phyloP scores from a whole-genome alignment of 53 echinoderm and acorn worm genomes.

The Arbacia lixula region DNA sequence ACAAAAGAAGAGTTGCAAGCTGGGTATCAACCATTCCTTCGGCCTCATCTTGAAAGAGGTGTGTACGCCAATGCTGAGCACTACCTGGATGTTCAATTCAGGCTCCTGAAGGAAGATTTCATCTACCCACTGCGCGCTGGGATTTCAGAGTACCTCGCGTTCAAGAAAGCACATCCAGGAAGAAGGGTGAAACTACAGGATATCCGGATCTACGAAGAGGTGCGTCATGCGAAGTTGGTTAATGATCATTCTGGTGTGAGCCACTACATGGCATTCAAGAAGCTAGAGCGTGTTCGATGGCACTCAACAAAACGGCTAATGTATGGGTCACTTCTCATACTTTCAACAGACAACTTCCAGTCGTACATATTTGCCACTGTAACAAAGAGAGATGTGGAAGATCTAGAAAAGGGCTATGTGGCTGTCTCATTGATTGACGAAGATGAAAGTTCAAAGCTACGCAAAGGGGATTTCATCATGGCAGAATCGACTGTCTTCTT shows the following conservation, averaged over 20 bases:
- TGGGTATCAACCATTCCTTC: slow-evolving; percentile 65
- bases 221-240: background rate
- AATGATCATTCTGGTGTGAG: slow-evolving; percentile 33
- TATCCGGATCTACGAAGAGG: slow-evolving; percentile 76
- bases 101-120: slow-evolving; percentile 89
- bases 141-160: slow-evolving; percentile 69
- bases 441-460: slow-evolving; percentile 23
- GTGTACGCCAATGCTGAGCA: slow-evolving; percentile 72
- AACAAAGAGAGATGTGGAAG: slow-evolving; percentile 44
- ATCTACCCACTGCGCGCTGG: slow-evolving; percentile 80
- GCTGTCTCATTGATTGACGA: slow-evolving; percentile 53
- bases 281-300: slow-evolving; percentile 69
- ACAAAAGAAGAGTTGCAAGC: slow-evolving; percentile 53
- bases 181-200: slow-evolving; percentile 45
- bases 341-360: slow-evolving; percentile 76
- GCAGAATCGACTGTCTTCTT: slow-evolving; percentile 91
- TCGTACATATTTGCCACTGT: slow-evolving; percentile 70
- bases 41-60: slow-evolving; percentile 74
- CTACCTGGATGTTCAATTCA: slow-evolving; percentile 91
- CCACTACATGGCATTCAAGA: slow-evolving; percentile 58
- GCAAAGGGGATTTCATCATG: slow-evolving; percentile 64
- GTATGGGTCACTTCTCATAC: slow-evolving; percentile 78
- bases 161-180: slow-evolving; percentile 17
- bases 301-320: slow-evolving; percentile 71
- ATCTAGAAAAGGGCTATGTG: slow-evolving; percentile 60